Evolutionary conservation across 2,113 vertebrate genomes (phyloP).

Genomic region (Megatriorchis doriae): DNA sequence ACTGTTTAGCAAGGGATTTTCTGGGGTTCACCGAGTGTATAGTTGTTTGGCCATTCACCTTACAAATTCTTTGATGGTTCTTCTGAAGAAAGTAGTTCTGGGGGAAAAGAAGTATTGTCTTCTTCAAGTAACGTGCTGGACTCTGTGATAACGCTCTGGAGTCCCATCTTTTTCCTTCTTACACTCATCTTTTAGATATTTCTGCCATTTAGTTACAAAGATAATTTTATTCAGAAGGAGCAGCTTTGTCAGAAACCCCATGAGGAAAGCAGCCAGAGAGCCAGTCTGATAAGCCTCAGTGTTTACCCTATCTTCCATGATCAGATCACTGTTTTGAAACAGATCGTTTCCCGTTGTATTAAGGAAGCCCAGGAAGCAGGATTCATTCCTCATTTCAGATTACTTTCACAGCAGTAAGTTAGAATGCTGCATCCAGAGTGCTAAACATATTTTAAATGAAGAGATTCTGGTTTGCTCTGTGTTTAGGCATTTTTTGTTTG

Average conservation of each 20-base stretch:
- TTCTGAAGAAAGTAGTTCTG: background rate
- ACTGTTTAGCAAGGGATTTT: background rate
- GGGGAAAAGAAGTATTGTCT: background rate
- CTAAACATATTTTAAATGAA: background rate
- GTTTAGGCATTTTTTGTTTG: background rate
- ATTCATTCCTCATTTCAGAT: background rate
- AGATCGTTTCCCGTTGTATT: background rate
- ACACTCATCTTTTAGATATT: background rate
- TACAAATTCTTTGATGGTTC: background rate
- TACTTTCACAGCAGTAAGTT: background rate
- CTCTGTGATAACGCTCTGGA: accelerated
- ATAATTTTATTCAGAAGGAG: background rate
- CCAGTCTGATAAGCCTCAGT: background rate
- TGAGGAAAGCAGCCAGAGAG: background rate
- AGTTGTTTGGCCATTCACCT: background rate
- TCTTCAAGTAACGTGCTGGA: background rate
- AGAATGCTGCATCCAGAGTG: background rate
- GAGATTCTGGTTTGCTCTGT: background rate
- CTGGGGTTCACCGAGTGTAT: background rate
- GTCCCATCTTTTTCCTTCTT: background rate
- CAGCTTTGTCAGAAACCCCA: background rate
- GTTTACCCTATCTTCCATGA: background rate
- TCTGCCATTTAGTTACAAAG: background rate
- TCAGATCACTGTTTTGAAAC: background rate
- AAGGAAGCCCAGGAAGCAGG: background rate